Percentiles rank a stretch among this genome's conserved stretches.
Evolutionary conservation across 2,888 invertebrate species (phyloP).

Genomic region (Mechanitis messenoides): DNA sequence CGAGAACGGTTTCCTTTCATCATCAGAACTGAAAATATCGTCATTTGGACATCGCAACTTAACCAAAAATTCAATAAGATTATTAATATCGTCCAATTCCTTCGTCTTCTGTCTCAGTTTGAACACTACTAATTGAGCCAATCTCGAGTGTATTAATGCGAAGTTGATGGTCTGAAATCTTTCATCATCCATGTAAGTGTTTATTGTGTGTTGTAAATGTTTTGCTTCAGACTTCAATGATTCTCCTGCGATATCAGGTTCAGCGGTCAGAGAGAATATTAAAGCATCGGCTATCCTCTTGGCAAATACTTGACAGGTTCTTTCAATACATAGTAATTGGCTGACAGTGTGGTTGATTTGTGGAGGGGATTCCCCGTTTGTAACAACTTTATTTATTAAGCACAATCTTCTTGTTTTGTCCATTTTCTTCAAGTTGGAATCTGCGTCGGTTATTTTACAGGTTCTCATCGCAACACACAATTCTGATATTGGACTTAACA

Average conservation of each 20-base stretch:
- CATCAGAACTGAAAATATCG: constrained; percentile 78
- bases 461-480: constrained; percentile 77
- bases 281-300: constrained; percentile 81
- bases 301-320: constrained; percentile 79
- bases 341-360: constrained; percentile 58
- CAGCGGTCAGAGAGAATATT: constrained; percentile 73
- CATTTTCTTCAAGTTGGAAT: constrained; percentile 52
- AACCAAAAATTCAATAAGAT: constrained; percentile 54
- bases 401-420: constrained; percentile 54
- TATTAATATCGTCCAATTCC: constrained; percentile 61
- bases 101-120: constrained; percentile 72
- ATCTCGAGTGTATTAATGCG: constrained; percentile 79
- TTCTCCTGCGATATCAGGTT: constrained; percentile 74
- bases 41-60: constrained; percentile 65
- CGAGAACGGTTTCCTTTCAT: constrained; percentile 54
- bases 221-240: constrained; percentile 81
- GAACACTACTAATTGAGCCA: constrained; percentile 79
- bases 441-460: constrained; percentile 67
- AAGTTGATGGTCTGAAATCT: constrained; percentile 80
- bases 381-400: constrained; percentile 33
- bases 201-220: constrained; percentile 81
- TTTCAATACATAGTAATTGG: constrained; percentile 61
- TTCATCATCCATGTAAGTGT: constrained; percentile 81
- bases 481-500: constrained; percentile 76
- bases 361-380: constrained; percentile 49